A percentile compares a stretch with the other conserved stretches of the same genome.
phyloP scores from a whole-genome alignment of 2,797 vertebrate species.

The Gastrophryne carolinensis region DNA sequence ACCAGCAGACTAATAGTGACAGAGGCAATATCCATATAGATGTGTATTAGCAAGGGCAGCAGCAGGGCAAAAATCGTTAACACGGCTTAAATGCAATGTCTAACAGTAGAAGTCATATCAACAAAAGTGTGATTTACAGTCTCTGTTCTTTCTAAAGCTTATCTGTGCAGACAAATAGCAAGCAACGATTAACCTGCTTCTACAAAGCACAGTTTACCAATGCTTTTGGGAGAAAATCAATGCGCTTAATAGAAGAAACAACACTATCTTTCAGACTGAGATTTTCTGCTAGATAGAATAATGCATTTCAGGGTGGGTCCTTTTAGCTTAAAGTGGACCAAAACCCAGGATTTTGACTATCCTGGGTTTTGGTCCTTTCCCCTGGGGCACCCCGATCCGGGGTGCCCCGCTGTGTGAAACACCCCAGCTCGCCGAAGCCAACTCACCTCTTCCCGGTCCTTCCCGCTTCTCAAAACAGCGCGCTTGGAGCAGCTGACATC shows the following conservation, averaged over 20 bases:
- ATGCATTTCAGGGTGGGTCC: slow-evolving; percentile 1
- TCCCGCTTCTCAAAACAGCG: too few relatives aligned
- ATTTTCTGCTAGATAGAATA: slow-evolving; percentile 23
- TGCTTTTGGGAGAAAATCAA: slow-evolving; percentile 42
- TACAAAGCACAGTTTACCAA: slow-evolving; percentile 18
- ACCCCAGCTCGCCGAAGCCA: too few relatives aligned
- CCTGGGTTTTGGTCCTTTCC: too few relatives aligned
- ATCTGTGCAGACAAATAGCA: slow-evolving; percentile 12
- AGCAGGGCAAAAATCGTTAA: neutral
- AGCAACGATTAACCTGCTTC: slow-evolving; percentile 25
- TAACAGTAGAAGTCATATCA: neutral
- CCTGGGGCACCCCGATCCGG: too few relatives aligned
- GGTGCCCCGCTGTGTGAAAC: too few relatives aligned
- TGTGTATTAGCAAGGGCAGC: slow-evolving; percentile 11
- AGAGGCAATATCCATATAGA: neutral
- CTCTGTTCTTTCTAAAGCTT: neutral
- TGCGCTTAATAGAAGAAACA: slow-evolving; percentile 12
- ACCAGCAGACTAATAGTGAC: neutral
- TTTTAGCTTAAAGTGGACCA: too few relatives aligned
- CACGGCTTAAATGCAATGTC: neutral
- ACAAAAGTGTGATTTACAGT: slow-evolving; percentile 31
- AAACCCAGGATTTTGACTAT: too few relatives aligned
- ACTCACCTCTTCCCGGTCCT: too few relatives aligned
- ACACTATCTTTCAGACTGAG: slow-evolving; percentile 1
- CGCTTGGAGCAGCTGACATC: too few relatives aligned